phyloP scores from a whole-genome alignment of 2,797 vertebrate genomes.

The Bovichtus variegatus region DNA sequence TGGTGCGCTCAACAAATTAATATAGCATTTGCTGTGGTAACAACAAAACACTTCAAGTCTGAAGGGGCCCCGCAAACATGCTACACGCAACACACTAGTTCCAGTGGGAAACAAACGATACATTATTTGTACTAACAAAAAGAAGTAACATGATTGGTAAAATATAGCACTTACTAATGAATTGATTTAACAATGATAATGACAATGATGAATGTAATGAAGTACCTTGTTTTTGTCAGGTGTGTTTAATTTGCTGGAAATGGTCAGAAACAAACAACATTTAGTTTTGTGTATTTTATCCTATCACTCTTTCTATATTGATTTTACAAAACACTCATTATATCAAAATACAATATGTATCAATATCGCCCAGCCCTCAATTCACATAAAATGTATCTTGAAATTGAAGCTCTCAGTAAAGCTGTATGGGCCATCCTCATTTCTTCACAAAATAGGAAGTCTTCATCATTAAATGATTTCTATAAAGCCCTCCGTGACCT shows the following conservation, averaged over 20 bases:
- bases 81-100: not conserved
- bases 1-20: too few relatives aligned
- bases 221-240: not conserved
- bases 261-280: not conserved
- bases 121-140: not conserved
- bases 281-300: not conserved
- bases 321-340: not conserved
- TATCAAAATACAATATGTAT: not conserved
- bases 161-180: not conserved
- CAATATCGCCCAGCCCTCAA: not conserved
- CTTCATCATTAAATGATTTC: not conserved
- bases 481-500: conserved; percentile 1
- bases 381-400: not conserved
- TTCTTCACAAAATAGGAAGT: not conserved
- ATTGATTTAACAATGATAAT: not conserved
- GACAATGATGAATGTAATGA: too few relatives aligned
- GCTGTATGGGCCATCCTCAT: not conserved
- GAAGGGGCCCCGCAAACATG: too few relatives aligned
- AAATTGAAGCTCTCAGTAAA: not conserved
- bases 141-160: not conserved
- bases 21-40: not conserved
- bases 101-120: not conserved
- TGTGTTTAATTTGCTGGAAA: not conserved
- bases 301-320: not conserved
- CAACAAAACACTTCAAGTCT: too few relatives aligned